Evolutionary conservation across 2,113 vertebrate genomes (phyloP), one percentile per base, ranked within the genome.

Genomic region (Nymphicus hollandicus): DNA sequence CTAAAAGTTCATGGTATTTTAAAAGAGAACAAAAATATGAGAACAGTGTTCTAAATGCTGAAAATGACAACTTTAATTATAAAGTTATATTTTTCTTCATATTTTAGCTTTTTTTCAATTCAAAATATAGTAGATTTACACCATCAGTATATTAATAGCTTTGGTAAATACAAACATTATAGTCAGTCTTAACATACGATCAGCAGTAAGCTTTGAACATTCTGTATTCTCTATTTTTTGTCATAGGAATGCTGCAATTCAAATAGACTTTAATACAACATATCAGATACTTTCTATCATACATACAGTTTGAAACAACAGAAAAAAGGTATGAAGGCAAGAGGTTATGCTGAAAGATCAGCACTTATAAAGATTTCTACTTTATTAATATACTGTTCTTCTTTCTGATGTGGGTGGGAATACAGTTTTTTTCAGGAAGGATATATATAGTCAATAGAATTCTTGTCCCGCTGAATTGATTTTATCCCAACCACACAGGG

Each of bases 1-100:
- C 53, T 50, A 13, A 93, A 89, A 89, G 63, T 66, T 90, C 47
- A 27, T 19, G 49, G 18, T 43, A 64, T 81, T 86, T 74, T 83
- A 23, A 86, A 96, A 83, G 60, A 44, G 25, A 83, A 58, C 17
- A 78, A 81, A 87, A 86, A 83, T 47, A 74, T 24, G 58, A 77
- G n/a, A 91, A 43, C 35, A 88, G 35, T 28, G 47, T 88, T 80
- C 83, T 74, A 93, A 89, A 86, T 78, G 90, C 71, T 88, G 76
- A 91, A 96, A 96, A 71, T 81, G 11, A 49, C 46, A 81, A 95
- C 35, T 96, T 97, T 96, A 95, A 94, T 97, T 90, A 78, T 64
- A 81, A 93, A 95, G 35, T 85, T 89, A 76, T 44, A 89, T 85
- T 17, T 88, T 91, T 89, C 41, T 91, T 89, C 3, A 14, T 56